Percentiles rank a stretch among this genome's conserved stretches.
phyloP scores from a whole-genome alignment of 1,140 invertebrate species.

The Cydia amplana region DNA sequence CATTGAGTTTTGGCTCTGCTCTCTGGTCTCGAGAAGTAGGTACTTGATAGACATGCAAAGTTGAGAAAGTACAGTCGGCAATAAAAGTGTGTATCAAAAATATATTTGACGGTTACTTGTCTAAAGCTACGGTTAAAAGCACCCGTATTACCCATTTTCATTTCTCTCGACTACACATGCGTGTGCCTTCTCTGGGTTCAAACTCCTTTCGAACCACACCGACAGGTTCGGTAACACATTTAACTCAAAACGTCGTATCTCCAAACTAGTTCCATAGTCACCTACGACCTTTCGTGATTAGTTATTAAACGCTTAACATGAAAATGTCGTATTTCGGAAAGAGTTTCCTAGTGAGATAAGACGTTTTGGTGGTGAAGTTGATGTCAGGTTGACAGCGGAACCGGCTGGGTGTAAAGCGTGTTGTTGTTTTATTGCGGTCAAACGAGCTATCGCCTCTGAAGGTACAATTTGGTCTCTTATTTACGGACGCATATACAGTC shows the following conservation, averaged over 20 bases:
- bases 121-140: no score
- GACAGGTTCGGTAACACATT: background rate
- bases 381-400: background rate
- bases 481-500: no score
- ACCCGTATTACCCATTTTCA: background rate
- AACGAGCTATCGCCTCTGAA: background rate
- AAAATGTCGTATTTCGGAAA: background rate
- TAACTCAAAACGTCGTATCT: background rate
- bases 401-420: background rate
- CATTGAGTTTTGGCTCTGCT: no score
- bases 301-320: background rate
- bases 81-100: no score
- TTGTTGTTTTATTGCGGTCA: background rate
- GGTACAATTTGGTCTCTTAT: background rate
- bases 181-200: background rate
- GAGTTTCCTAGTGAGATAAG: background rate
- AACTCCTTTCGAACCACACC: constrained; percentile 4
- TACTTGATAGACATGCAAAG: no score
- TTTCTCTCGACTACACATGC: background rate
- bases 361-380: background rate
- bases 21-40: no score
- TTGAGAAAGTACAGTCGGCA: no score
- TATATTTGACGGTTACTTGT: no score
- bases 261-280: background rate
- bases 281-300: background rate